Base-by-base conservation (phyloP, 2,797 vertebrate species). In the Cephalopachus bancanus region DNA sequence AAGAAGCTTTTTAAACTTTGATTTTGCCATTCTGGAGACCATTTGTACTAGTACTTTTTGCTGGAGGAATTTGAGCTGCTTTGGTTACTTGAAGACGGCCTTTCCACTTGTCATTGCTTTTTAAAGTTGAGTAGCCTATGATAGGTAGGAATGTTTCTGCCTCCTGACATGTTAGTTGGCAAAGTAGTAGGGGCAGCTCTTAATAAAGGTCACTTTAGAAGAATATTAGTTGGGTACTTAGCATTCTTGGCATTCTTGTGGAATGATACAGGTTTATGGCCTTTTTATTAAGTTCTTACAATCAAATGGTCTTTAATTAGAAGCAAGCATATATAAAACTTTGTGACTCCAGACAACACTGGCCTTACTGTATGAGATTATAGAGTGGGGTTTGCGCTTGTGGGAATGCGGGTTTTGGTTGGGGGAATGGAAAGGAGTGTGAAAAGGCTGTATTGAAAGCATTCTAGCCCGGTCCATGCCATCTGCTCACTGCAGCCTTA, bases 201-300 rank as follows among this genome's bases (percentile, higher is more conserved):
- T 37, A 78, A 19, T 67, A 69, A 93, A 96, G 96, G 87, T 87
- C 49, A 10, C 51, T 37, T 16, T 92, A 84, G 93, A 94, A 93
- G 94, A 93, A 1, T 64, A 71, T 67, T 96, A 91, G 19, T 17
- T 51, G 83, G 84, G 78, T 88, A 93, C 93, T 95, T 78, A 79
- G 78, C 87, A 96, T 98, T 98, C 96, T 88, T 91, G 78, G 67
- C 96, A 93, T 97, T 98, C 95, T 97, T 97, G 10, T 78, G 69
- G 92, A 89, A 33, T 86, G 97, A 87, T 79, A 62, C 62, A 51
- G 89, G 65, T 95, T 97, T 97, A 94, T 90, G 84, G 20, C 1
- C 67, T 84, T 93, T 89, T 95, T 96, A 96, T 97, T 90, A 97
- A 94, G 95, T 97, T 97, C 95, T 96, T 97, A 96, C 95, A 98